Base-by-base conservation (phyloP, 1,140 invertebrate genomes). In the Cyphomyrmex costatus region DNA sequence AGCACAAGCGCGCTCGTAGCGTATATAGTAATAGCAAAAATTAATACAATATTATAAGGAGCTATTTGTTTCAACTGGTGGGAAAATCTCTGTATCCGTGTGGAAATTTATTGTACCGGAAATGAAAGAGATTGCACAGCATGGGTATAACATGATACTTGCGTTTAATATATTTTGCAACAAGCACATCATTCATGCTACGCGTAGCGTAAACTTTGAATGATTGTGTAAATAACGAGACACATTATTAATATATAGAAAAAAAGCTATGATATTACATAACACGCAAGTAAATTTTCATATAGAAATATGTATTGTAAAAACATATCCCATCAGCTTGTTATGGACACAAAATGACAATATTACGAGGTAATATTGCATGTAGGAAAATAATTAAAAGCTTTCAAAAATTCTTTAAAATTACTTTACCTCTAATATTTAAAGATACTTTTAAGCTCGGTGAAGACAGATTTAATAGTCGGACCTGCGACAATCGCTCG, bases 401-500 rank as follows among this genome's bases (percentile, higher is more conserved):
- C 51, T 71, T 46, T 14, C 24, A 46, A 27, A 73, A 74, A 73
- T 5, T 56, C 14, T 16, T n/a, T 60, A 49, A 70, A 19, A 10
- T 46, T 24, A 12, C 49, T 19, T 8, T 16, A 46, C 10, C 24
- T 12, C 36, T 42, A 53, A 70, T 60, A 46, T 58, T 73, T 60
- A 46, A 46, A 46, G 30, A 49, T n/a, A 60, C n/a, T 83, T 74
- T 46, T 6, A 19, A 83, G 66, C 79, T 61, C 7, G 33, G 30
- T 60, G 14, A 73, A 83, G 36, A 46, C 24, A 63, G 27, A 66
- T 21, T 58, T 71, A 71, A 82, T 82, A 71, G 53, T 21, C 51
- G 66, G 68, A 21, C 61, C 61, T 73, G 24, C n/a, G 49, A 73
- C 79, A 83, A 73, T 83, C 30, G 36, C 42, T 74, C 78, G 65